Evolutionary conservation across 2,797 vertebrate species (phyloP).

Genomic region (Acrocephalus scirpaceus): DNA sequence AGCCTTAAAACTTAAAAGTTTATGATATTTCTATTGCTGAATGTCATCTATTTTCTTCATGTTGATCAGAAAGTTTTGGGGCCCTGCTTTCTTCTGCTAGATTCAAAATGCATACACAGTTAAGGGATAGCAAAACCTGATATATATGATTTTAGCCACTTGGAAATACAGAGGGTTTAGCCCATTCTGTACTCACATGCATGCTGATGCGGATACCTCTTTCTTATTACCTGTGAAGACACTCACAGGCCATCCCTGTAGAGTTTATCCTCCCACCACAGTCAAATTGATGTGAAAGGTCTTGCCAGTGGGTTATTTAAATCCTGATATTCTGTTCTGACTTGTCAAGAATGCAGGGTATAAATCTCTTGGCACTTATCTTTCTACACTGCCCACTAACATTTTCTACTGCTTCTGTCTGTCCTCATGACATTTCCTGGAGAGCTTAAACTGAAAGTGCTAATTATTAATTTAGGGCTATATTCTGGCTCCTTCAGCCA

Average conservation of each 20-base stretch:
- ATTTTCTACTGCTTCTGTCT: slow-evolving; percentile 35
- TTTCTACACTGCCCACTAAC: slow-evolving; percentile 45
- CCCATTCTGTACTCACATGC: neutral
- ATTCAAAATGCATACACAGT: neutral
- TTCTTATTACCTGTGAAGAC: slow-evolving; percentile 43
- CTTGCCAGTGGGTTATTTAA: slow-evolving; percentile 56
- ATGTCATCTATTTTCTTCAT: neutral
- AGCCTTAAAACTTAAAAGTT: neutral
- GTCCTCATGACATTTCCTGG: slow-evolving; percentile 51
- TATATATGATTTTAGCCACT: neutral
- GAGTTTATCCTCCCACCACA: slow-evolving; percentile 51
- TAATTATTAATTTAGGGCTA: slow-evolving; percentile 72
- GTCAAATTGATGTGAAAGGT: slow-evolving; percentile 61
- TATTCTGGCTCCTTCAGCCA: slow-evolving; percentile 63
- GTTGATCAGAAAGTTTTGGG: neutral
- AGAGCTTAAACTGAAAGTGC: slow-evolving; percentile 38
- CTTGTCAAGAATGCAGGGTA: slow-evolving; percentile 37
- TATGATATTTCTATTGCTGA: neutral
- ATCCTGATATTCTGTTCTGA: slow-evolving; percentile 29
- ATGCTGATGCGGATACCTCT: slow-evolving; percentile 3
- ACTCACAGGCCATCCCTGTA: slow-evolving; percentile 11
- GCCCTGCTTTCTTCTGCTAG: neutral
- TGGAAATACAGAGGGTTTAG: neutral
- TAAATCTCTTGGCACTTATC: slow-evolving; percentile 50
- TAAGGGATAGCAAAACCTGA: neutral